phyloP scores from a whole-genome alignment of 1,140 invertebrate species.

The Notospermus geniculatus region DNA sequence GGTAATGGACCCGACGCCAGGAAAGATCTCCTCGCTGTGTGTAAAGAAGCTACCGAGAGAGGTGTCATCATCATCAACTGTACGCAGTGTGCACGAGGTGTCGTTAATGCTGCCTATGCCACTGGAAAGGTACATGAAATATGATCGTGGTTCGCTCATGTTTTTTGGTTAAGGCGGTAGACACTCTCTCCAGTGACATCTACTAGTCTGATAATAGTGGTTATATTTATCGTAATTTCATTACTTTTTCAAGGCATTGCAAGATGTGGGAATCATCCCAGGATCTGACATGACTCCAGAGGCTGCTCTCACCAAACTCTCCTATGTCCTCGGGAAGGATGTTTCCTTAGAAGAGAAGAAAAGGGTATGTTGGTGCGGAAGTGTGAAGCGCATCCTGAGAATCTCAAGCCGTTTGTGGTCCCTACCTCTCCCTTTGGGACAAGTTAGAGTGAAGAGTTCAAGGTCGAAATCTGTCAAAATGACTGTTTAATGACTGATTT shows the following conservation, averaged over 20 bases:
- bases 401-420: conserved; percentile 10
- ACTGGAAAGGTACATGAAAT: conserved; percentile 76
- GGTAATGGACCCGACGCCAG: conserved; percentile 88
- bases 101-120: conserved; percentile 75
- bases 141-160: no score
- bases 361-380: no score
- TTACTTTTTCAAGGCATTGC: conserved; percentile 53
- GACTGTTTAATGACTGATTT: no score
- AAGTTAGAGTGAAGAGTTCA: no score
- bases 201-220: no score
- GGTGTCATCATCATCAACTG: conserved; percentile 91
- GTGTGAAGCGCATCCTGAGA: no score
- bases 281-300: conserved; percentile 95
- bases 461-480: no score
- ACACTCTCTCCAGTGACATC: no score
- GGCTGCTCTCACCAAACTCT: conserved; percentile 87
- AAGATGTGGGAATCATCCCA: conserved; percentile 73
- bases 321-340: conserved; percentile 83
- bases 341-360: conserved; percentile 75
- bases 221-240: neutral
- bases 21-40: conserved; percentile 74
- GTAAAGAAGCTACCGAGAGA: conserved; percentile 70
- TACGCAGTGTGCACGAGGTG: conserved; percentile 78
- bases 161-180: no score
- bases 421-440: no score